Evolutionary conservation across 2,113 vertebrate genomes (phyloP), one percentile per base, ranked within the genome.

Genomic region (Pao palembangensis): DNA sequence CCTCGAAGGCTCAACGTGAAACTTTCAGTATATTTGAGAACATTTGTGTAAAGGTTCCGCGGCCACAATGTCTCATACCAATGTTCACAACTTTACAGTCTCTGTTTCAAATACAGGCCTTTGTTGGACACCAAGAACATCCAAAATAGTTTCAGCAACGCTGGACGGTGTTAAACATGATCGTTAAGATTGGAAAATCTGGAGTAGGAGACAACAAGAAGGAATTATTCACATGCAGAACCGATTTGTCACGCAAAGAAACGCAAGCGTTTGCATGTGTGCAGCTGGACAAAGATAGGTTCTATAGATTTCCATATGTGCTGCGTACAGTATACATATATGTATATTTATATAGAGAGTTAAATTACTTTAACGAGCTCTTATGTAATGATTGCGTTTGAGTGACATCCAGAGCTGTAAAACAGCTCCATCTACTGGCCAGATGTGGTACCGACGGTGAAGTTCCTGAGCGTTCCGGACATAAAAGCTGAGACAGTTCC

Each of bases 1-100:
- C 78, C 78, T 84, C 69, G 57, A 61, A 55, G 11, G 55, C 57
- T 13, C 14, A 47, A n/a, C 2, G 15, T 3, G 44, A 10, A 38
- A 11, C n/a, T 1, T n/a, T 47, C 44, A 16, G 15, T 16, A 8
- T 6, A 3, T 47, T 6, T n/a, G n/a, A 8, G 44, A 47, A n/a
- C 44, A 1, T 17, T n/a, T 47, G 14, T 8, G 8, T 38, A 2
- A 38, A 38, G 3, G 34, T 12, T 8, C 34, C 34, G 4, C 34
- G 10, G 34, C 11, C 34, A 28, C 34, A 8, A 31, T 31, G 28
- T 31, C 28, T 6, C 21, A 23, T 23, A 23, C 34, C 34, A 12
- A 38, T 2, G 11, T 38, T 38, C 25, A 25, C 23, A 28, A 28
- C 25, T 28, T 28, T 28, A 28, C 25, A 28, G 25, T 28, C 25